phyloP scores from a whole-genome alignment of 2,888 invertebrate species.

The Folsomia candida region DNA sequence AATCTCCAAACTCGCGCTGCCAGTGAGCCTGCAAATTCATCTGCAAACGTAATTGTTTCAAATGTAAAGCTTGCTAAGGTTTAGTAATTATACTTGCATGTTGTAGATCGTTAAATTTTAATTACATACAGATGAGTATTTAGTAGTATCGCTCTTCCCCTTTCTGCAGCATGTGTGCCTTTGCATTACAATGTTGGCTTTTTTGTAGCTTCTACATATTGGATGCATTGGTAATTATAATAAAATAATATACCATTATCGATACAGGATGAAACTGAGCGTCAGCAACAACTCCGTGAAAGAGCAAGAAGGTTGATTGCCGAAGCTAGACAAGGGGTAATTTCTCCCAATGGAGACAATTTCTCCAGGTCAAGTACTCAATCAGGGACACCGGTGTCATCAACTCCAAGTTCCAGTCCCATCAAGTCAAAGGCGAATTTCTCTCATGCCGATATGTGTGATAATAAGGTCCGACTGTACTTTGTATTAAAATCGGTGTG shows the following conservation, averaged over 20 bases:
- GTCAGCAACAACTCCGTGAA: conserved; percentile 80
- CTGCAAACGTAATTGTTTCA: conserved; percentile 3
- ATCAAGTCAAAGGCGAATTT: conserved; percentile 29
- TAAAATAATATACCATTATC: conserved; percentile 4
- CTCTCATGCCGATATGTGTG: conserved; percentile 36
- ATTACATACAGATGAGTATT: no score
- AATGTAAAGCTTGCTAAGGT: no score
- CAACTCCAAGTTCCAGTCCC: conserved; percentile 46
- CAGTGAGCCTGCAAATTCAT: background rate
- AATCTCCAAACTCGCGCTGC: background rate
- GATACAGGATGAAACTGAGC: conserved; percentile 73
- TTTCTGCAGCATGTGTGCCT: no score
- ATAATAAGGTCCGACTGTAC: no score
- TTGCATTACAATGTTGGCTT: background rate
- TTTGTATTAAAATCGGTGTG: no score
- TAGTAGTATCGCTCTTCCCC: no score
- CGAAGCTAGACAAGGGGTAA: conserved; percentile 70
- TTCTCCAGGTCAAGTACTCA: conserved; percentile 47
- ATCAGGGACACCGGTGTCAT: conserved; percentile 44
- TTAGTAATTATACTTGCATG: no score
- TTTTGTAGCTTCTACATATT: background rate
- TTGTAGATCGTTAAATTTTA: no score
- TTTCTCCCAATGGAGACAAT: conserved; percentile 53
- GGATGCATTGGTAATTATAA: no score
- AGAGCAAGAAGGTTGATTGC: conserved; percentile 85